Conservation (phyloP, 2,113 vertebrate species). For the Collichthys lucidus region DNA sequence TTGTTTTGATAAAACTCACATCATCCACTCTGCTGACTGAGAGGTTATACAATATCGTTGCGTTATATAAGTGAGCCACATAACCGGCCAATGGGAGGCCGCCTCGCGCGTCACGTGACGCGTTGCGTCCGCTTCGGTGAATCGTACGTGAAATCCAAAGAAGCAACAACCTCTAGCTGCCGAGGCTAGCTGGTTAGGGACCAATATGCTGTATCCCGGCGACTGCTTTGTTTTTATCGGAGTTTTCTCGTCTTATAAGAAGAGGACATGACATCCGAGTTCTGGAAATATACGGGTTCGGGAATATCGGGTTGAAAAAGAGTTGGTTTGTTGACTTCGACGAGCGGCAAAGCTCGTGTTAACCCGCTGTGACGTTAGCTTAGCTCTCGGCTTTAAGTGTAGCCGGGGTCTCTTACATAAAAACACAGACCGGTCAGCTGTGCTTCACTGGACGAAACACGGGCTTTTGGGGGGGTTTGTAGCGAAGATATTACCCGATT, state of each 20-base stretch:
- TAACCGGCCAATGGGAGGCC: conserved; percentile 54
- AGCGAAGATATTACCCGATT: rapidly evolving
- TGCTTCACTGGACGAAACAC: neutral
- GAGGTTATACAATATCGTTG: conserved; percentile 78
- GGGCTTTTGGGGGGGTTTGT: neutral
- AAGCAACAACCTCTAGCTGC: conserved; percentile 47
- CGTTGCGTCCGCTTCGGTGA: conserved; percentile 18
- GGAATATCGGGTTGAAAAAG: neutral
- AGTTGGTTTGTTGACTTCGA: conserved; percentile 10
- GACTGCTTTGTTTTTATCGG: neutral
- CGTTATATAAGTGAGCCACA: conserved; percentile 85
- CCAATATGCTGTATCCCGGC: neutral
- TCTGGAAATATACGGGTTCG: neutral
- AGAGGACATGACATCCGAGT: neutral
- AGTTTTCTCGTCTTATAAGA: neutral
- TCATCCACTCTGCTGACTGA: neutral
- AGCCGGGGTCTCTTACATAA: conserved; percentile 50
- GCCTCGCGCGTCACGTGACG: conserved; percentile 55
- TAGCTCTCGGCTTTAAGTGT: conserved; percentile 20
- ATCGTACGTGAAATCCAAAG: conserved; percentile 27
- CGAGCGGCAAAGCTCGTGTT: neutral
- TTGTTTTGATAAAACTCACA: neutral
- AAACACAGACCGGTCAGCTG: conserved; percentile 38
- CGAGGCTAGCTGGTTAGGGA: conserved; percentile 55
- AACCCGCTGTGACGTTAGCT: conserved; percentile 32